phyloP scores from a whole-genome alignment of 2,113 vertebrate genomes.

The Carlito syrichta region DNA sequence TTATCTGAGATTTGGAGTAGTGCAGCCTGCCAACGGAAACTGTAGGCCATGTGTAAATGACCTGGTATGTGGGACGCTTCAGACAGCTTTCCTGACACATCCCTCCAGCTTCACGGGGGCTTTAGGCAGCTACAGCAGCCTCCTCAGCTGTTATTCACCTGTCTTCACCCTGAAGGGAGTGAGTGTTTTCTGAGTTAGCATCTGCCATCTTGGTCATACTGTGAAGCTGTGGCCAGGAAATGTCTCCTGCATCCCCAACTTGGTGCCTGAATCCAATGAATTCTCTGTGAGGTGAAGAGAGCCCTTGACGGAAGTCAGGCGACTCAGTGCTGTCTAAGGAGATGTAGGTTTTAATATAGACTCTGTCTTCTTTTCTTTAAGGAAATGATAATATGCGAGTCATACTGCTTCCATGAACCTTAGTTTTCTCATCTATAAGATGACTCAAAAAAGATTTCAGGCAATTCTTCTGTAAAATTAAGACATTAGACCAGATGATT shows the following conservation, averaged over 20 bases:
- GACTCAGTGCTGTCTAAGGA: not conserved
- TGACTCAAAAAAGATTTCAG: not conserved
- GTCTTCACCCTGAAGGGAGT: not conserved
- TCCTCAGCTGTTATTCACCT: not conserved
- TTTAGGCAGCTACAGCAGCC: not conserved
- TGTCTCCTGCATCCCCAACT: not conserved
- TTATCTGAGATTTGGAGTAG: slow-evolving; percentile 20
- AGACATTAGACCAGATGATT: not conserved
- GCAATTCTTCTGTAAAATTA: not conserved
- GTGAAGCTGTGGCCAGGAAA: not conserved
- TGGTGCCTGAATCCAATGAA: not conserved
- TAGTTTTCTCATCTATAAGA: not conserved
- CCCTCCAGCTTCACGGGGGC: not conserved
- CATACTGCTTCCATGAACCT: not conserved
- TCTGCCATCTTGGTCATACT: not conserved
- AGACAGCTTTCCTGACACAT: not conserved
- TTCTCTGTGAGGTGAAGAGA: not conserved
- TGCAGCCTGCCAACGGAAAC: not conserved
- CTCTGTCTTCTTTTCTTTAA: not conserved
- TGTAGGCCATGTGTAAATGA: not conserved
- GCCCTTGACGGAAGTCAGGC: not conserved
- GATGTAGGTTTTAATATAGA: not conserved
- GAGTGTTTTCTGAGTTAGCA: not conserved
- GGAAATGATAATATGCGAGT: not conserved
- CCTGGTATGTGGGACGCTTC: not conserved